Conservation (phyloP, 2,888 invertebrate genomes). For the Nipponacmea schrenckii region DNA sequence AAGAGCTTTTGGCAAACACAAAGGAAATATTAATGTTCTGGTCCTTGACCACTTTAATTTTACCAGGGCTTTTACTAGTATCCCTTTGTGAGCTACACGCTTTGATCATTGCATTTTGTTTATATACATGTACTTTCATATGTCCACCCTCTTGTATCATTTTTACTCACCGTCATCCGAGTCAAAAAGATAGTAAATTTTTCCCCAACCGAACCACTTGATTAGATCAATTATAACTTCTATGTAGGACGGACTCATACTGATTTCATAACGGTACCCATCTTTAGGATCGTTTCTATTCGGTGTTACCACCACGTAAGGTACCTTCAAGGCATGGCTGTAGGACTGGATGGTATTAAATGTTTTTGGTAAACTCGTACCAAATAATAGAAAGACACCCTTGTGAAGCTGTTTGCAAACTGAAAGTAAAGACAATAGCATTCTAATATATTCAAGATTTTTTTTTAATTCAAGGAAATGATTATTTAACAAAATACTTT, state of each 20-base stretch:
- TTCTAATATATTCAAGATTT: neutral
- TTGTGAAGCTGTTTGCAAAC: constrained; percentile 54
- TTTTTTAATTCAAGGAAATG: neutral
- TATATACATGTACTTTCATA: too few species aligned
- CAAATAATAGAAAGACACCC: constrained; percentile 56
- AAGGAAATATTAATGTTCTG: too few species aligned
- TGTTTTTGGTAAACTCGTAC: constrained; percentile 48
- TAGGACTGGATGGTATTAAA: constrained; percentile 58
- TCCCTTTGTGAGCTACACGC: too few species aligned
- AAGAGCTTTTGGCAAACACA: too few species aligned
- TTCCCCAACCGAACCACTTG: constrained; percentile 88
- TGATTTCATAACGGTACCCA: constrained; percentile 54
- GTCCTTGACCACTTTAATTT: too few species aligned
- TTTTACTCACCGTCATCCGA: constrained; percentile 82
- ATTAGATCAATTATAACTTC: constrained; percentile 95
- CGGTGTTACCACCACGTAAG: constrained; percentile 52
- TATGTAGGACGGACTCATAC: constrained; percentile 93
- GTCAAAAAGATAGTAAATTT: constrained; percentile 90
- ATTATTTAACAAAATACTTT: too few species aligned
- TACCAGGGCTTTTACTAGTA: too few species aligned
- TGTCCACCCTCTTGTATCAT: too few species aligned
- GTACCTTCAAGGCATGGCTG: constrained; percentile 57
- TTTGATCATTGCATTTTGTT: too few species aligned
- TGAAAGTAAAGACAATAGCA: constrained; percentile 30
- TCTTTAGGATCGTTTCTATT: constrained; percentile 44